phyloP scores from a whole-genome alignment of 2,888 invertebrate species.

The Odontothrips loti region DNA sequence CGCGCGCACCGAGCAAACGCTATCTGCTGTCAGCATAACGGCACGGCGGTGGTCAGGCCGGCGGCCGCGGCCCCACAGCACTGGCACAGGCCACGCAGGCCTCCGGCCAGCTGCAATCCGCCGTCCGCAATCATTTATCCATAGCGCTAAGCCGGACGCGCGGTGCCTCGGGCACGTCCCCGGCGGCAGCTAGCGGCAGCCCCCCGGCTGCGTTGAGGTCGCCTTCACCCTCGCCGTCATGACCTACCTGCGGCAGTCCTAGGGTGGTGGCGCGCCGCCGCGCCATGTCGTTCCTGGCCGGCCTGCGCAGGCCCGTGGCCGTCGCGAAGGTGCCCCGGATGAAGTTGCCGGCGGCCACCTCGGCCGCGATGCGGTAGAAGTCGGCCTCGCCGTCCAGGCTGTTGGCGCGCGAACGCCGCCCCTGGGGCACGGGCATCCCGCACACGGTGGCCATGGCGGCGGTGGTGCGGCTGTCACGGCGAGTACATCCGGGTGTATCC shows the following conservation, averaged over 20 bases:
- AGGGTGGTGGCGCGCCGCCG: conserved; percentile 11
- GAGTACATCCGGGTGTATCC: too few relatives aligned
- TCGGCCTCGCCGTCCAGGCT: conserved; percentile 18
- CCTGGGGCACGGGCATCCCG: neutral
- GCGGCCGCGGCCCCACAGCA: neutral
- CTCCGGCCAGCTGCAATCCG: neutral
- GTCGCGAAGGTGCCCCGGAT: conserved; percentile 21
- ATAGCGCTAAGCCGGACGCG: too few relatives aligned
- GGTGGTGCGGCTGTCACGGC: too few relatives aligned
- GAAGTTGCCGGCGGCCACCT: conserved; percentile 23
- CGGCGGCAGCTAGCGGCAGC: neutral
- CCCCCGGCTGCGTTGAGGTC: neutral
- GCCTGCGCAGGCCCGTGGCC: conserved; percentile 4
- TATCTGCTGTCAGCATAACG: conserved; percentile 11
- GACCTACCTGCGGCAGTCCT: conserved; percentile 1
- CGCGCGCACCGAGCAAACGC: neutral
- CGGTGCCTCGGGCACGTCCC: neutral
- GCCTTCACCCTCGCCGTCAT: neutral
- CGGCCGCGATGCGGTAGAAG: conserved; percentile 25
- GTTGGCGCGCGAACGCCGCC: conserved; percentile 17
- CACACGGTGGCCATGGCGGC: neutral
- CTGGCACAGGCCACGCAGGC: too few relatives aligned
- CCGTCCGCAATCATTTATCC: neutral
- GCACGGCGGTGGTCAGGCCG: neutral
- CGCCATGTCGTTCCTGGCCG: neutral